Base-by-base conservation (phyloP, 2,113 vertebrate species). In the Oplegnathus fasciatus region DNA sequence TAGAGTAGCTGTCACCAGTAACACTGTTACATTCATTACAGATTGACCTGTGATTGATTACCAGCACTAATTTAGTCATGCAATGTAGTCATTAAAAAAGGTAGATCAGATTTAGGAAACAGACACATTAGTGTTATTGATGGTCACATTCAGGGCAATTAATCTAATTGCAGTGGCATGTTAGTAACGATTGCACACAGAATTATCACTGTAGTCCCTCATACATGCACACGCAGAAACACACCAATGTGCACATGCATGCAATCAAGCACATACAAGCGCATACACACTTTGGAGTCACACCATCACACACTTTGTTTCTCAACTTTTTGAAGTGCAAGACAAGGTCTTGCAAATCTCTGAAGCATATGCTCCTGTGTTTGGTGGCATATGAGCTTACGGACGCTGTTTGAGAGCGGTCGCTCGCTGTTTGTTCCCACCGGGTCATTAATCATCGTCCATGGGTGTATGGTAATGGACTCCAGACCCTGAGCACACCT, bases 371-470 rank as follows among this genome's bases (percentile, higher is more conserved):
- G 75, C 55, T 75, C 24, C 58, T 68, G 74, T 71, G 71, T 74
- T 52, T 85, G 54, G 81, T 84, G 70, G 42, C 72, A 26, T 64
- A 84, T 78, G 68, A 89, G 89, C 84, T 78, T 34, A 60, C 4
- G 28, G 73, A 84, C 77, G 4, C 90, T 50, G 83, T 78, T 66
- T 84, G 92, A 92, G 80, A 83, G 86, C 42, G 28, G 75, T 71
- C 54, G 50, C 89, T 90, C 22, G 80, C 93, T 89, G 89, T 86
- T 94, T 79, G 85, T 86, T 90, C 92, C 91, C 77, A 70, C 86
- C 14, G 83, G 86, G 89, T 86, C 92, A 95, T 96, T 95, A 95
- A 95, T 96, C 95, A 95, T 85, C 50, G 87, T 93, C 92, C 87
- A 85, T 60, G 86, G 92, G 85, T 84, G 84, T 85, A 90, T 86